Conservation (phyloP, 2,113 vertebrate genomes). For the Erpornis zantholeuca region DNA sequence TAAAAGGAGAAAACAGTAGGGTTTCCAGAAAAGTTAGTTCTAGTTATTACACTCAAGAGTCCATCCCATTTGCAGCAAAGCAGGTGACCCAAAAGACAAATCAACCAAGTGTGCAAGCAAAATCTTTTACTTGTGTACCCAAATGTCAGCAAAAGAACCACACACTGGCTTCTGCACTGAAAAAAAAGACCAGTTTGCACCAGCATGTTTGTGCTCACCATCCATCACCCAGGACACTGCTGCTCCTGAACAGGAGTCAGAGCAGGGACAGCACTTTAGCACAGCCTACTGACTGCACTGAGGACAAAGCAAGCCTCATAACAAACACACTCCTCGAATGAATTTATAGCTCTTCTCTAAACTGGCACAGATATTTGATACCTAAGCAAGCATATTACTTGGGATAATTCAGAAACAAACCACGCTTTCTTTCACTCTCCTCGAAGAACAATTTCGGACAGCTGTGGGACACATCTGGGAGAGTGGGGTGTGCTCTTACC, state of each 20-base stretch:
- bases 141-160: neutral
- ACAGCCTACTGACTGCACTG: neutral
- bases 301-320: neutral
- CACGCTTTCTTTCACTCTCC: neutral
- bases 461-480: neutral
- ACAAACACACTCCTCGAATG: neutral
- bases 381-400: neutral
- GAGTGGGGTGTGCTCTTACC: conserved; percentile 48
- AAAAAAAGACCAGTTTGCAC: neutral
- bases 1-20: neutral
- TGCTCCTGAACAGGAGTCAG: neutral
- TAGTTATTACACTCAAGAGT: neutral
- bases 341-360: neutral
- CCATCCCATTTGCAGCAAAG: neutral
- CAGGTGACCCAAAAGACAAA: neutral
- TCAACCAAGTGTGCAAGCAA: neutral
- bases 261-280: neutral
- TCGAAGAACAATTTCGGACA: neutral
- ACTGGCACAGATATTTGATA: neutral
- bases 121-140: neutral
- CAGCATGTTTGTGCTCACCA: neutral
- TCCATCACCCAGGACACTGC: neutral
- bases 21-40: neutral
- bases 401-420: neutral
- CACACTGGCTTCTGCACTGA: neutral